Percentiles rank a stretch among this genome's conserved stretches.
Conservation (phyloP, 2,888 invertebrate species). For the Furcula furcula region DNA sequence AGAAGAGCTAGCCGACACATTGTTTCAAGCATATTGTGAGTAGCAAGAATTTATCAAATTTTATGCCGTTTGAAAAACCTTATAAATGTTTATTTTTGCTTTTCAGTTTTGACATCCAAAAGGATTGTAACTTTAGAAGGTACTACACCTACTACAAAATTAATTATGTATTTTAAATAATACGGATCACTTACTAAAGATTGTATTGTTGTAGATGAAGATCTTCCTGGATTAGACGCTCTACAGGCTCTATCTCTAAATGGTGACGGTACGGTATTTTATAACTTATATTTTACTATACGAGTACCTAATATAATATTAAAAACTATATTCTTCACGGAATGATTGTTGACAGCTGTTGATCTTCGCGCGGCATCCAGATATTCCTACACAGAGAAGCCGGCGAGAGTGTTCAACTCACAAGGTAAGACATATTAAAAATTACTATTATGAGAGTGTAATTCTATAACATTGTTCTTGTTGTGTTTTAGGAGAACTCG, state of each 20-base stretch:
- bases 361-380: neutral
- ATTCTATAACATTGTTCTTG: no score
- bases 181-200: no score
- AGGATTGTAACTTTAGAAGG: conserved; percentile 43
- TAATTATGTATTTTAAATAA: no score
- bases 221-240: conserved; percentile 54
- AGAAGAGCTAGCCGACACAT: conserved; percentile 50
- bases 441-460: no score
- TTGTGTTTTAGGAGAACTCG: conserved; percentile 13
- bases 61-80: no score
- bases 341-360: neutral
- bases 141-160: conserved; percentile 17
- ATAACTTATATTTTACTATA: no score
- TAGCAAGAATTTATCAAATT: conserved; percentile 12
- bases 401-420: neutral
- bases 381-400: neutral
- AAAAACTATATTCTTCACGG: neutral
- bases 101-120: conserved; percentile 41
- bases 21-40: conserved; percentile 59
- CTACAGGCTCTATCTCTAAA: conserved; percentile 58
- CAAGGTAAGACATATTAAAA: neutral
- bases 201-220: conserved; percentile 41
- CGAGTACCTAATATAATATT: no score
- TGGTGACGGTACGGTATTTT: conserved; percentile 48
- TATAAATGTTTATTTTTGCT: neutral